These are phyloP conservation scores for Euclidia mi DNA, from an alignment of 2,888 invertebrate species.

Conservation along the genomic window DNA sequence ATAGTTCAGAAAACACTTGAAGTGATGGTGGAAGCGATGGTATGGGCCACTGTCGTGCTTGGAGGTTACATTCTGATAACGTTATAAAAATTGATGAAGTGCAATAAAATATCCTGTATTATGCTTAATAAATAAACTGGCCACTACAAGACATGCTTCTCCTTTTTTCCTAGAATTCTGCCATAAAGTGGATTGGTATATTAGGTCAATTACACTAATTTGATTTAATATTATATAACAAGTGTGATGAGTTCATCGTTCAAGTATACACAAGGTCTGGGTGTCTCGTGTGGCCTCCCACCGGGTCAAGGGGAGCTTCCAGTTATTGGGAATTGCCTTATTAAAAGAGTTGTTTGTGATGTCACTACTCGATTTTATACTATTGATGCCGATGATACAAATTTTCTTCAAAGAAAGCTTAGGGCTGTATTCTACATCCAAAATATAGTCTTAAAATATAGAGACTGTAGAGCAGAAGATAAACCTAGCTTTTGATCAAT, in stretches of 20 bases:
- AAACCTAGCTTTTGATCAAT: too few relatives aligned
- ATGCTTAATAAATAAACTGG: too few relatives aligned
- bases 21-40: conserved; percentile 58
- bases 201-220: conserved; percentile 1
- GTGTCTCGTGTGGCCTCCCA: neutral
- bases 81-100: conserved; percentile 34
- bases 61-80: conserved; percentile 67
- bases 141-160: too few relatives aligned
- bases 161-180: too few relatives aligned
- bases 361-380: too few relatives aligned
- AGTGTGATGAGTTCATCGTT: too few relatives aligned
- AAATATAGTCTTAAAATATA: too few relatives aligned
- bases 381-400: too few relatives aligned
- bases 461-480: too few relatives aligned
- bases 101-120: neutral
- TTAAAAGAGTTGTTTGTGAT: neutral
- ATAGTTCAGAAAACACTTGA: conserved; percentile 55
- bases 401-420: too few relatives aligned
- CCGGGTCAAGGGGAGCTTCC: conserved; percentile 4
- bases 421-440: too few relatives aligned
- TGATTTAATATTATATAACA: too few relatives aligned
- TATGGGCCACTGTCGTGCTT: conserved; percentile 68
- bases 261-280: neutral
- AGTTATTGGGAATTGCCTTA: neutral
- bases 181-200: neutral